Percentiles rank a stretch among this genome's conserved stretches.
Conservation (phyloP, 1,140 invertebrate species). For the Hylaeus anthracinus region DNA sequence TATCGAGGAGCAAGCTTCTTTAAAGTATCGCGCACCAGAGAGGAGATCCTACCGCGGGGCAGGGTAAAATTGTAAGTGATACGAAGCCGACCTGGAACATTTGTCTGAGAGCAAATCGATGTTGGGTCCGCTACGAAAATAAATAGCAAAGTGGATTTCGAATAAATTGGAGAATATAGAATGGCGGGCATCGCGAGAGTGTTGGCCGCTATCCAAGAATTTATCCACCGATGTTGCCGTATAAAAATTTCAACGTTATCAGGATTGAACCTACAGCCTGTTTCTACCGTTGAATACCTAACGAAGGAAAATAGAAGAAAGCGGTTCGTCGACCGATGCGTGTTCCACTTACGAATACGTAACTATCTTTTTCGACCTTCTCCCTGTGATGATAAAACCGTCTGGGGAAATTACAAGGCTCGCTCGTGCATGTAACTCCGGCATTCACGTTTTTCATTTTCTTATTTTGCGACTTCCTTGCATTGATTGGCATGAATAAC, state of each 20-base stretch:
- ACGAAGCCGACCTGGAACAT: constrained; percentile 12
- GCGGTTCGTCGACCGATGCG: constrained; percentile 20
- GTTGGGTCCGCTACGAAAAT: constrained; percentile 42
- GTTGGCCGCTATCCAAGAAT: constrained; percentile 61
- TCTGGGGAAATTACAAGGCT: too few relatives aligned
- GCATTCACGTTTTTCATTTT: too few relatives aligned
- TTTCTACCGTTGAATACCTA: constrained; percentile 44
- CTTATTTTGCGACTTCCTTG: too few relatives aligned
- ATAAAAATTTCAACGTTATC: constrained; percentile 71
- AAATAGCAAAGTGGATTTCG: constrained; percentile 52
- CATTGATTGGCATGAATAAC: too few relatives aligned
- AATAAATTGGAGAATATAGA: constrained; percentile 55
- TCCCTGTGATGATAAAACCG: too few relatives aligned
- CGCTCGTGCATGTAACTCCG: too few relatives aligned
- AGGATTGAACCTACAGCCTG: constrained; percentile 52
- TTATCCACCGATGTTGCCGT: constrained; percentile 55
- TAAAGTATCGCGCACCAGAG: not conserved
- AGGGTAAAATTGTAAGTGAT: constrained; percentile 14
- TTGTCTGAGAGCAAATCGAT: constrained; percentile 29
- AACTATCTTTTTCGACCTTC: not conserved
- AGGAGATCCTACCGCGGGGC: not conserved
- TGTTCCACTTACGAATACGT: not conserved
- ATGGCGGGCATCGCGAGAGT: constrained; percentile 5
- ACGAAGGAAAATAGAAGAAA: constrained; percentile 35
- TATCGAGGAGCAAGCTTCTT: not conserved